A percentile compares a stretch with the other conserved stretches of the same genome.
Evolutionary conservation across 2,888 invertebrate species (phyloP).

Genomic region (Calliopum simillimum): DNA sequence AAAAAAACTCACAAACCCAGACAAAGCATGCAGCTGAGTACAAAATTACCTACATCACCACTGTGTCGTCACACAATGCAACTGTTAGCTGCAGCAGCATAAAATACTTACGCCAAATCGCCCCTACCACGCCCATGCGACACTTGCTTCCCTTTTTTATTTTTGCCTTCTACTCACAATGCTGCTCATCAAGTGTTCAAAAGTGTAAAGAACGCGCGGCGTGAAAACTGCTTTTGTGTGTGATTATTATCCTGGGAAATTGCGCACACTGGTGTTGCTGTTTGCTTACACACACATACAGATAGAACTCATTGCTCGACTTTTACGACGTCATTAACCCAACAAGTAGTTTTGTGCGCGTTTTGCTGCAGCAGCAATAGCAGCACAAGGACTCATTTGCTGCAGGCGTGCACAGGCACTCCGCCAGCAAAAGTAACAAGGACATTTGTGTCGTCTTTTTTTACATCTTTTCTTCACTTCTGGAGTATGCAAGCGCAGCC

Average conservation of each 20-base stretch:
- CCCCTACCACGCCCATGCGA: too few species aligned
- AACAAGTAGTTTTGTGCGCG: conserved; percentile 36
- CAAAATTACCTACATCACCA: too few species aligned
- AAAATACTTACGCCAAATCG: too few species aligned
- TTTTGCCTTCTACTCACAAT: too few species aligned
- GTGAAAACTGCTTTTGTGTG: conserved; percentile 18
- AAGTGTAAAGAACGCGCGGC: conserved; percentile 9
- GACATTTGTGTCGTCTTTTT: conserved; percentile 35
- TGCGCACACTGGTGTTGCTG: conserved; percentile 11
- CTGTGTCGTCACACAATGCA: too few species aligned
- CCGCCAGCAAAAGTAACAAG: conserved; percentile 32
- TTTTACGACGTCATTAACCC: conserved; percentile 43
- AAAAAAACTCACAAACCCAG: too few species aligned
- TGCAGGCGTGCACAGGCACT: conserved; percentile 12
- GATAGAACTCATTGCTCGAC: conserved; percentile 40
- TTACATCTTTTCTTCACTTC: not conserved
- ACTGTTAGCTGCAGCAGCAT: too few species aligned
- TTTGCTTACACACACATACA: too few species aligned
- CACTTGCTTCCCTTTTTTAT: too few species aligned
- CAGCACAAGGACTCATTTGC: conserved; percentile 5
- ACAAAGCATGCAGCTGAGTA: too few species aligned
- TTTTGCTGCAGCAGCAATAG: not conserved
- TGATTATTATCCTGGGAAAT: conserved; percentile 45
- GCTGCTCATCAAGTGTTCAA: not conserved
- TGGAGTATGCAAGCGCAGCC: conserved; percentile 19